Percentiles rank a stretch among this genome's conserved stretches.
Conservation (phyloP, 2,888 invertebrate species). For the Margaritifera margaritifera region DNA sequence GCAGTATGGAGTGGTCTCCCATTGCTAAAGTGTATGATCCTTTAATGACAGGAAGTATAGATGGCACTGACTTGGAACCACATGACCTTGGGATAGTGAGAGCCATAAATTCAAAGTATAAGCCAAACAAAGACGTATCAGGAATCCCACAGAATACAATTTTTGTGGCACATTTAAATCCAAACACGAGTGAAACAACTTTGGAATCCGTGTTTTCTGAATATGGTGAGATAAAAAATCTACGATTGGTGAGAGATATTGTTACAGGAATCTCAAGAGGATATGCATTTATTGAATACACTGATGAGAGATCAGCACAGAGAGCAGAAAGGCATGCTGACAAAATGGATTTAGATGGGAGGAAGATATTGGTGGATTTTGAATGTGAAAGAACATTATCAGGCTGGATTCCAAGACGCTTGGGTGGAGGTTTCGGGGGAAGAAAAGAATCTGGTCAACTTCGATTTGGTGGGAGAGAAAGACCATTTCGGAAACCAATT, state of each 20-base stretch:
- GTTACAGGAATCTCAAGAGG: constrained; percentile 88
- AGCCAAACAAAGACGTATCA: constrained; percentile 74
- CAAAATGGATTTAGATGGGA: constrained; percentile 80
- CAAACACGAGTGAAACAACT: constrained; percentile 79
- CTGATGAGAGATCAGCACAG: constrained; percentile 77
- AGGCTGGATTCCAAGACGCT: constrained; percentile 88
- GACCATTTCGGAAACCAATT: constrained; percentile 79
- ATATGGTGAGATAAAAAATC: constrained; percentile 80
- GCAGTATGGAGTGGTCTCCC: constrained; percentile 35
- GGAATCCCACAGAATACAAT: constrained; percentile 83
- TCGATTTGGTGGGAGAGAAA: constrained; percentile 86
- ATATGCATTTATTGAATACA: constrained; percentile 90
- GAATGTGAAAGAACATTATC: constrained; percentile 81
- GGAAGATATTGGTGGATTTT: constrained; percentile 83
- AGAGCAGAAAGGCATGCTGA: constrained; percentile 79
- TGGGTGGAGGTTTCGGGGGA: constrained; percentile 92
- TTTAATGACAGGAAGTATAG: constrained; percentile 88
- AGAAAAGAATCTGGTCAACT: constrained; percentile 89
- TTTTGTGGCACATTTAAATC: constrained; percentile 84
- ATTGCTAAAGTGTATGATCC: constrained; percentile 82
- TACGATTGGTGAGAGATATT: constrained; percentile 83
- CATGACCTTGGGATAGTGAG: constrained; percentile 86
- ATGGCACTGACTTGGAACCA: constrained; percentile 87
- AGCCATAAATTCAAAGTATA: constrained; percentile 78
- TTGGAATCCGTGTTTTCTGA: constrained; percentile 74